A percentile compares a stretch with the other conserved stretches of the same genome.
These are phyloP conservation scores for Apamea epomidion DNA, from an alignment of 2,888 invertebrate species.

Conservation along the genomic window DNA sequence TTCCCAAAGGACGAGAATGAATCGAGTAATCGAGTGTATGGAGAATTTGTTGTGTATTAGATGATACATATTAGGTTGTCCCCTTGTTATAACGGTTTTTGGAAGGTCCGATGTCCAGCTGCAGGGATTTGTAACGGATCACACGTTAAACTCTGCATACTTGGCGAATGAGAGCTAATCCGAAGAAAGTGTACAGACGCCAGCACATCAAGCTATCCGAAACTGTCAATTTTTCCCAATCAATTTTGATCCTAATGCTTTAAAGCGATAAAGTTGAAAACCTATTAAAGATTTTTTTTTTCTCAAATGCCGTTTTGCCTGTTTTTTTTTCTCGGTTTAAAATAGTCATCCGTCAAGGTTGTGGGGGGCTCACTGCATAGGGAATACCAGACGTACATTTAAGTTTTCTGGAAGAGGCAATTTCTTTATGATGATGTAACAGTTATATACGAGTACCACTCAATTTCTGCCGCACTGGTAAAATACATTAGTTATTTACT, in stretches of 20 bases:
- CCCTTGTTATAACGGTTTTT: slow-evolving; percentile 6
- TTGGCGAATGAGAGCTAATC: no score
- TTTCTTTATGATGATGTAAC: background rate
- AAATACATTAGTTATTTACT: slow-evolving; percentile 29
- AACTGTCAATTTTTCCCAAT: no score
- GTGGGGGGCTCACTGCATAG: background rate
- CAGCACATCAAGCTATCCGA: no score
- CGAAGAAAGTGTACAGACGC: no score
- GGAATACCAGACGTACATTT: background rate
- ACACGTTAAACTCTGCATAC: no score
- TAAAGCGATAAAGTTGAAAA: no score
- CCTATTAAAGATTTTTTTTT: no score
- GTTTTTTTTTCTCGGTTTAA: no score
- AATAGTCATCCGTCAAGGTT: background rate
- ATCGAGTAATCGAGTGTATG: slow-evolving; percentile 31
- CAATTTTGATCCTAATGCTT: no score
- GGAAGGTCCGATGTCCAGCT: background rate
- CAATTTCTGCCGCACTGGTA: background rate
- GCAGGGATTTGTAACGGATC: background rate
- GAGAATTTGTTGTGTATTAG: slow-evolving; percentile 15
- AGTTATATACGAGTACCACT: no score
- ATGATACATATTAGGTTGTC: background rate
- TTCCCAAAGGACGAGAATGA: slow-evolving; percentile 62
- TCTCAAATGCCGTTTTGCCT: no score
- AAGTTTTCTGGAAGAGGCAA: background rate